Evolutionary conservation across 1,140 invertebrate species (phyloP).

Genomic region (Euborellia annulipes): DNA sequence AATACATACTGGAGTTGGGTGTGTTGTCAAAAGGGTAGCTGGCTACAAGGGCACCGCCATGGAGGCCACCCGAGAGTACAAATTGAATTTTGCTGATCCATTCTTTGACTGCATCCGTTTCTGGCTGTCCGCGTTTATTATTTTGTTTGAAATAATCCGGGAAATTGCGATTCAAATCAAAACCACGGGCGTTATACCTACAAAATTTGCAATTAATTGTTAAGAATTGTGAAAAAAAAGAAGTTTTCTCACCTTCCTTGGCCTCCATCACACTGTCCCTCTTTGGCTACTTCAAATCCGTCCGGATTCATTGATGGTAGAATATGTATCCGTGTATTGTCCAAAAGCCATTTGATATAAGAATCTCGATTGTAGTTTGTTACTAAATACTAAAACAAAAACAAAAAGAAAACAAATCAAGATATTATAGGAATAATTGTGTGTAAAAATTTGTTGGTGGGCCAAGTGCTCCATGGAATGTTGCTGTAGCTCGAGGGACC

Average conservation of each 20-base stretch:
- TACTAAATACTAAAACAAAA: slow-evolving; percentile 51
- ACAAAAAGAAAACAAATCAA: too few relatives aligned
- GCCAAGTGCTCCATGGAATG: too few relatives aligned
- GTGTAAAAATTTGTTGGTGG: too few relatives aligned
- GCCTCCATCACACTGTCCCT: slow-evolving; percentile 72
- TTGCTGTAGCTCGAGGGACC: too few relatives aligned
- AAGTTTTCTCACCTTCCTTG: slow-evolving; percentile 50
- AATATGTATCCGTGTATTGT: slow-evolving; percentile 81
- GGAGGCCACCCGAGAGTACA: slow-evolving; percentile 75
- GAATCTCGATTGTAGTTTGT: slow-evolving; percentile 59
- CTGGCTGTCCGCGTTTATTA: slow-evolving; percentile 69
- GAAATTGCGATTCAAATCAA: slow-evolving; percentile 83
- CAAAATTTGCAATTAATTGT: slow-evolving; percentile 13
- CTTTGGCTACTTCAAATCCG: slow-evolving; percentile 68
- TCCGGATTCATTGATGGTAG: slow-evolving; percentile 88
- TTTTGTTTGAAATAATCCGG: slow-evolving; percentile 85
- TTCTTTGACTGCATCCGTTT: slow-evolving; percentile 87
- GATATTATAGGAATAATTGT: neutral
- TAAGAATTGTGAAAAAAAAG: too few relatives aligned
- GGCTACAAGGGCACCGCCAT: slow-evolving; percentile 81
- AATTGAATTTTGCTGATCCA: slow-evolving; percentile 88
- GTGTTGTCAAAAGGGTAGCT: slow-evolving; percentile 89
- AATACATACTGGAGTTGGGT: slow-evolving; percentile 68
- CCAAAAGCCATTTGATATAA: slow-evolving; percentile 69
- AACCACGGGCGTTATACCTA: slow-evolving; percentile 73